A percentile compares a stretch with the other conserved stretches of the same genome.
These are phyloP conservation scores for Charina bottae DNA, from an alignment of 2,113 vertebrate species.

Conservation along the genomic window DNA sequence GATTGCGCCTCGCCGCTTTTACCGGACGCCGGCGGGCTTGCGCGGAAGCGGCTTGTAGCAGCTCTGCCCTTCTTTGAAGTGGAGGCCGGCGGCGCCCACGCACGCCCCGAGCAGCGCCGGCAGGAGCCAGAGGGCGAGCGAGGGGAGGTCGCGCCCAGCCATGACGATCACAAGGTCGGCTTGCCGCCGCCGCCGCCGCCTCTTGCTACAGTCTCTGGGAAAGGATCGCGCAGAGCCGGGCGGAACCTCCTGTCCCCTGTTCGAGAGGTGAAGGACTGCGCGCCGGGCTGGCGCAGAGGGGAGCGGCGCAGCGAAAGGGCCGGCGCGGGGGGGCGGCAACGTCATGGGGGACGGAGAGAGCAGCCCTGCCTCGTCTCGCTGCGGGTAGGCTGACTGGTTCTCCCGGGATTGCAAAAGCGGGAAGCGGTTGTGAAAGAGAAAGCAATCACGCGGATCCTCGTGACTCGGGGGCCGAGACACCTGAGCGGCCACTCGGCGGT, in stretches of 20 bases:
- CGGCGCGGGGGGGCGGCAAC: not conserved
- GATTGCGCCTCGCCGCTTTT: conserved; percentile 28
- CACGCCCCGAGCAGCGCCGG: not conserved
- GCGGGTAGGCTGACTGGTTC: not conserved
- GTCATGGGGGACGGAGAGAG: not conserved
- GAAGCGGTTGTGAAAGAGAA: not conserved
- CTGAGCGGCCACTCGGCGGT: not conserved
- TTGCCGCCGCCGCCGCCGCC: not conserved
- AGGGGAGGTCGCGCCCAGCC: not conserved
- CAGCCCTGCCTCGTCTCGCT: not conserved
- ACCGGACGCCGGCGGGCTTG: conserved; percentile 59
- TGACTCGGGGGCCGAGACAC: not conserved
- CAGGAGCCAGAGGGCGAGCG: rapidly evolving
- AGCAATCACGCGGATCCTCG: not conserved
- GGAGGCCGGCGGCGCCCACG: conserved; percentile 57
- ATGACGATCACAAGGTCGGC: not conserved
- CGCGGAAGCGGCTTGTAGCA: conserved; percentile 76
- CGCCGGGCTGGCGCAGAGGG: not conserved
- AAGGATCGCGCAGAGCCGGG: not conserved
- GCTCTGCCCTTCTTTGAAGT: conserved; percentile 71
- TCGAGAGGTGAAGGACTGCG: not conserved
- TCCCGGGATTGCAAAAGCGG: not conserved
- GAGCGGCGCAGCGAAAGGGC: not conserved
- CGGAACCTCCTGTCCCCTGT: not conserved
- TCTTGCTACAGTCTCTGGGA: not conserved